These are phyloP conservation scores for Microplitis deprimator DNA, from an alignment of 2,888 invertebrate genomes.

Conservation along the genomic window DNA sequence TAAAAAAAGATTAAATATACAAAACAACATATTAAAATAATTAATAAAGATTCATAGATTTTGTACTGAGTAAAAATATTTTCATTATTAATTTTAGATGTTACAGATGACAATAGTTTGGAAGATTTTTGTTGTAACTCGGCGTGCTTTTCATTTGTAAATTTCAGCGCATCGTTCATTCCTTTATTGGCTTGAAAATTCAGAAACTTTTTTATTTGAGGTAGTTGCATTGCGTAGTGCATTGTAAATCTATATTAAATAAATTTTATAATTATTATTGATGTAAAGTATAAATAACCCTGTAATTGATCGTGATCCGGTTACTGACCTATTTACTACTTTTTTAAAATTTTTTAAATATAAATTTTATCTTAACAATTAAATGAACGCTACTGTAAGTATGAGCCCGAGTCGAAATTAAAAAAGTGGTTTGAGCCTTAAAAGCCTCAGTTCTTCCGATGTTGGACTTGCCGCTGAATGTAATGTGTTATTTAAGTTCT, in stretches of 20 bases:
- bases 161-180: not conserved
- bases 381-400: too few relatives aligned
- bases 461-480: too few relatives aligned
- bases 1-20: not conserved
- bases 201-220: not conserved
- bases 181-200: not conserved
- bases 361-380: too few relatives aligned
- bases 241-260: not conserved
- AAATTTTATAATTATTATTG: not conserved
- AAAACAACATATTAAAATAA: not conserved
- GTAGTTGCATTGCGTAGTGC: not conserved
- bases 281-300: not conserved
- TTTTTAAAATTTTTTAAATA: too few relatives aligned
- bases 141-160: not conserved
- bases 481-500: too few relatives aligned
- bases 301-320: too few relatives aligned
- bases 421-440: too few relatives aligned
- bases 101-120: not conserved
- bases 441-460: too few relatives aligned
- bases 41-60: not conserved
- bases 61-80: not conserved
- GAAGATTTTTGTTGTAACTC: not conserved
- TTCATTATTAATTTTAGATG: not conserved
- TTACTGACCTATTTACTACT: too few relatives aligned
- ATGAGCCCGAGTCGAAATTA: too few relatives aligned